A percentile compares a stretch with the other conserved stretches of the same genome.
phyloP scores from a whole-genome alignment of 2,888 invertebrate genomes.

The Spodoptera exigua region DNA sequence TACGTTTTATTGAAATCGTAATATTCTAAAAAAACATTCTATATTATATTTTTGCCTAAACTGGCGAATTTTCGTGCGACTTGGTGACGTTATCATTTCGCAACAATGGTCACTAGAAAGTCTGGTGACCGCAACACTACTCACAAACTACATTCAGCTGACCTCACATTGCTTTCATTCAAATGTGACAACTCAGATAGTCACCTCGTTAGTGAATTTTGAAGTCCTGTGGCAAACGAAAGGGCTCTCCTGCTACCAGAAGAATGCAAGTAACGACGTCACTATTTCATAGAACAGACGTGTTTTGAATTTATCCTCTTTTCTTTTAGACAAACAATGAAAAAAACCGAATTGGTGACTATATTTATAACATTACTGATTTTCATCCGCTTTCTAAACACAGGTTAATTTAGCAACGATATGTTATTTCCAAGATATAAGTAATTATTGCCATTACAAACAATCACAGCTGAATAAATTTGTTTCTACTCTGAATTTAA shows the following conservation, averaged over 20 bases:
- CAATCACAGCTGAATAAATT: constrained; percentile 10
- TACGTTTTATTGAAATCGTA: constrained; percentile 29
- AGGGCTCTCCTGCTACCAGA: constrained; percentile 60
- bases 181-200: constrained; percentile 69
- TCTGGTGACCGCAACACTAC: constrained; percentile 42
- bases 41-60: constrained; percentile 25
- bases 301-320: constrained; percentile 4
- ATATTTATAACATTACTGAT: not conserved
- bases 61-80: constrained; percentile 21
- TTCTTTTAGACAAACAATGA: not conserved
- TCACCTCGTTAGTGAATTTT: constrained; percentile 76
- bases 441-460: not conserved
- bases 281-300: constrained; percentile 26
- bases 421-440: too few relatives aligned
- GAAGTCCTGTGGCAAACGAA: constrained; percentile 57
- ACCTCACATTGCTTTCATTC: constrained; percentile 67
- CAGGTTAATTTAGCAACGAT: too few relatives aligned
- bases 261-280: constrained; percentile 43
- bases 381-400: too few relatives aligned
- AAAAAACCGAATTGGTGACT: too few relatives aligned
- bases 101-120: constrained; percentile 55
- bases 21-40: constrained; percentile 26
- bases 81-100: constrained; percentile 46
- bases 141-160: constrained; percentile 61
- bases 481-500: constrained; percentile 7